Evolutionary conservation across 1,140 invertebrate species (phyloP), one percentile per base, ranked within the genome.

Genomic region (Augochlora pura): DNA sequence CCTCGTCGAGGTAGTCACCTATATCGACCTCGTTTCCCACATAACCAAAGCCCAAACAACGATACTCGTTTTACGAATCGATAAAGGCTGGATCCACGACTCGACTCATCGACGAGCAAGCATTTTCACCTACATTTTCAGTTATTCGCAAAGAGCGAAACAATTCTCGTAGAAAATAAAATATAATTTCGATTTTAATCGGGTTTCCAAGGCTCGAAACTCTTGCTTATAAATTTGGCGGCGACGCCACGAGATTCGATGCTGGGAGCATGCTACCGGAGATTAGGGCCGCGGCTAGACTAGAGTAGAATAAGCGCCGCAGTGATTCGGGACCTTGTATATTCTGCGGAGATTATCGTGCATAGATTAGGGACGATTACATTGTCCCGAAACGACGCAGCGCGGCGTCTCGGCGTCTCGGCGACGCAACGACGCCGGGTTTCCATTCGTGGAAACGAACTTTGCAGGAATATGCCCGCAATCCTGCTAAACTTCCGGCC

Each of bases 341-440:
- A 76, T 75, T 69, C 69, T 64, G 63, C 32, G 66, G 66, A 87
- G 68, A 74, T 67, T 65, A 85, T 66, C 83, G 72, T 59, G 65
- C 73, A 79, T 84, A 79, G 86, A 88, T 86, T 82, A 80, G 72
- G 77, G 62, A 60, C 79, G 77, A 87, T 86, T 81, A 74, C 81
- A 82, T 84, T 81, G 77, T 86, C 84, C 67, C 81, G 65, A 62
- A 74, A 75, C 72, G 76, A 12, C 42, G 42, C 42, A 10, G 42
- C 42, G 12, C 12, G 49, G 18, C 12, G 12, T n/a, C n/a, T n/a
- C 16, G 46, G 16, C 46, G 52, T 60, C 75, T 73, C 54, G 64
- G 59, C 23, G 65, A 23, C 16, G 32, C 60, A 10, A 52, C 32
- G 1, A 18, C 4, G 49, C 62, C 2, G 32, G 75, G 73, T 79